These are phyloP conservation scores for Helicorthomorpha holstii DNA, from an alignment of 1,140 invertebrate genomes.

Conservation along the genomic window DNA sequence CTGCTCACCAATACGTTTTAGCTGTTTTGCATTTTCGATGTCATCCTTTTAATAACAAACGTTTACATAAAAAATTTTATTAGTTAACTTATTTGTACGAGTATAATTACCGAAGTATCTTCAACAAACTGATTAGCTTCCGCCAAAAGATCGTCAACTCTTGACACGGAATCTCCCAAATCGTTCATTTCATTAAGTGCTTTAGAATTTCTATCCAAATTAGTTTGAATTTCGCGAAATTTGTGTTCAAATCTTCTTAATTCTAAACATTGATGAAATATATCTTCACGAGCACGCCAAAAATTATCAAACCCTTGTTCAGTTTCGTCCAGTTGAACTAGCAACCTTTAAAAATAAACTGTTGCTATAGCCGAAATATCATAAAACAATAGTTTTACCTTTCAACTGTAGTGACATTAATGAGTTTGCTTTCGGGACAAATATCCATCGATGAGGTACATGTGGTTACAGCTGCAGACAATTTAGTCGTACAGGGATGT, in stretches of 20 bases:
- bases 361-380: background rate
- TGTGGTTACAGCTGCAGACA: conserved; percentile 14
- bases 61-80: too few species aligned
- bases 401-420: conserved; percentile 82
- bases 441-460: conserved; percentile 19
- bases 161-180: conserved; percentile 59
- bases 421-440: conserved; percentile 40
- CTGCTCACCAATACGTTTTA: conserved; percentile 48
- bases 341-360: conserved; percentile 36
- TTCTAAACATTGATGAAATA: conserved; percentile 71
- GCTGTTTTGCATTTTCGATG: conserved; percentile 56
- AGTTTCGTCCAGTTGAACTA: conserved; percentile 88
- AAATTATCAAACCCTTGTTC: conserved; percentile 83
- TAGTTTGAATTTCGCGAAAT: conserved; percentile 51
- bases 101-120: conserved; percentile 43
- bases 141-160: conserved; percentile 55
- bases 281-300: conserved; percentile 74
- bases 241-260: conserved; percentile 77
- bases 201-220: conserved; percentile 26
- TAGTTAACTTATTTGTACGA: too few species aligned
- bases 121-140: conserved; percentile 61
- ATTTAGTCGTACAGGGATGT: conserved; percentile 18
- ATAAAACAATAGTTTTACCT: conserved; percentile 34
- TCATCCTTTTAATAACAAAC: conserved; percentile 37
- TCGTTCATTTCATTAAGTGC: conserved; percentile 45